Conservation (phyloP, 2,888 invertebrate genomes). For the Zootermopsis nevadensis region DNA sequence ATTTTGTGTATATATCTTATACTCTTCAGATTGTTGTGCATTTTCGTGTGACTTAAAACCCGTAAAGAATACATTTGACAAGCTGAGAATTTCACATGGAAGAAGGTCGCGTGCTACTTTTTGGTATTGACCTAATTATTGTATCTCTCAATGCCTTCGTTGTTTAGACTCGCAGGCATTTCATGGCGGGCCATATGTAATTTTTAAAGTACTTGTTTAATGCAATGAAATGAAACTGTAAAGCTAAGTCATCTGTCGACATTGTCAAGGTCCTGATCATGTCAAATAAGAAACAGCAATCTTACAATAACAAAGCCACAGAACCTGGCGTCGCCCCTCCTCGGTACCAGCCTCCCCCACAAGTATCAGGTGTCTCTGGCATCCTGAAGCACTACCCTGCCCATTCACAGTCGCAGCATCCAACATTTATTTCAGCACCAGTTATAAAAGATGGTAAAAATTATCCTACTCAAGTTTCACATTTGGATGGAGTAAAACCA, state of each 20-base stretch:
- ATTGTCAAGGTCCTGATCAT: constrained; percentile 55
- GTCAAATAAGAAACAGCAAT: constrained; percentile 64
- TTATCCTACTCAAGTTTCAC: constrained; percentile 46
- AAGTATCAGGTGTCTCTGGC: constrained; percentile 72
- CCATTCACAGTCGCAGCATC: constrained; percentile 41
- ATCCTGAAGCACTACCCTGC: constrained; percentile 68
- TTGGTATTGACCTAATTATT: constrained; percentile 32
- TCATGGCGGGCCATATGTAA: neutral
- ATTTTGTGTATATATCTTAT: neutral
- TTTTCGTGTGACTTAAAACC: constrained; percentile 10
- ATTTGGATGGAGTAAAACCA: constrained; percentile 51
- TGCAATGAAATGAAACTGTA: constrained; percentile 30
- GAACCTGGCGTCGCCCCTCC: constrained; percentile 70
- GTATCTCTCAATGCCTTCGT: neutral
- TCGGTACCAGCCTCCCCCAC: constrained; percentile 82
- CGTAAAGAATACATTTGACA: constrained; percentile 13
- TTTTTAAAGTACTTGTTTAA: neutral
- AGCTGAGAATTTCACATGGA: constrained; percentile 8
- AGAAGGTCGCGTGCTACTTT: constrained; percentile 32
- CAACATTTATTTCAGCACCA: constrained; percentile 36
- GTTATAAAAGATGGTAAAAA: constrained; percentile 51
- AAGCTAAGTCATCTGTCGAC: constrained; percentile 5
- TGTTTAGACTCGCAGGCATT: neutral
- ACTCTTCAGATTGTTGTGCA: neutral
- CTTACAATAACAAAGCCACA: constrained; percentile 52